Evolutionary conservation across 2,888 invertebrate species (phyloP).

Genomic region (Chalcosyrphus nemorum): DNA sequence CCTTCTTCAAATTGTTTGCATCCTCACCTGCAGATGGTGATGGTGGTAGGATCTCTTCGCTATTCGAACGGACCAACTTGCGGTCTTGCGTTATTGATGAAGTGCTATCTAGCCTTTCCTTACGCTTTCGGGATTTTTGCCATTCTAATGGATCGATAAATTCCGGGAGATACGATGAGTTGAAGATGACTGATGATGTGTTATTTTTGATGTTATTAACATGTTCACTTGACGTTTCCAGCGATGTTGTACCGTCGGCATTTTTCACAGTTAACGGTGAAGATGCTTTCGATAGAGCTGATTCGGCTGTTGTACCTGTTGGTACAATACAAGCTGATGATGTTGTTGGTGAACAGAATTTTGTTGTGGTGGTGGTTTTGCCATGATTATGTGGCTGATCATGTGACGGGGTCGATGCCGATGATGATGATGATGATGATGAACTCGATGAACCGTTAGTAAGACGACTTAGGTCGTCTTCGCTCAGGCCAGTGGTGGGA

Average conservation of each 20-base stretch:
- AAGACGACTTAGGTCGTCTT: constrained; percentile 83
- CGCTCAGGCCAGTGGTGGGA: constrained; percentile 82
- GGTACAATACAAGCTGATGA: constrained; percentile 52
- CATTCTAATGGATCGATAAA: constrained; percentile 82
- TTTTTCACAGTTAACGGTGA: constrained; percentile 46
- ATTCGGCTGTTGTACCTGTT: constrained; percentile 66
- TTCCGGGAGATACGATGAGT: constrained; percentile 81
- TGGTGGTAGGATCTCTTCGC: constrained; percentile 83
- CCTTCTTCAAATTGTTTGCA: constrained; percentile 41
- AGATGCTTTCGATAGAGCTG: constrained; percentile 49
- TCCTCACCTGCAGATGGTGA: constrained; percentile 74
- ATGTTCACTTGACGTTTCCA: constrained; percentile 46
- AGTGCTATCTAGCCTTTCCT: constrained; percentile 85
- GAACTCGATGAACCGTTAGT: constrained; percentile 82
- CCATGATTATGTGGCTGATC: constrained; percentile 74
- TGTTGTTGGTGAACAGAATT: constrained; percentile 71
- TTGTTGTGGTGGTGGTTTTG: constrained; percentile 68
- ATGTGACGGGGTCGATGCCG: constrained; percentile 75
- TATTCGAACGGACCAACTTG: constrained; percentile 85
- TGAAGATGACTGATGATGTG: constrained; percentile 76
- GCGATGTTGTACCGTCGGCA: constrained; percentile 49
- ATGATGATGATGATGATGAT: constrained; percentile 76
- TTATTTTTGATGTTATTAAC: constrained; percentile 66
- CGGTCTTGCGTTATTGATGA: constrained; percentile 84
- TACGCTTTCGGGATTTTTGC: constrained; percentile 84